These are phyloP conservation scores for Arizona elegans DNA, from an alignment of 2,113 vertebrate genomes.

Conservation along the genomic window DNA sequence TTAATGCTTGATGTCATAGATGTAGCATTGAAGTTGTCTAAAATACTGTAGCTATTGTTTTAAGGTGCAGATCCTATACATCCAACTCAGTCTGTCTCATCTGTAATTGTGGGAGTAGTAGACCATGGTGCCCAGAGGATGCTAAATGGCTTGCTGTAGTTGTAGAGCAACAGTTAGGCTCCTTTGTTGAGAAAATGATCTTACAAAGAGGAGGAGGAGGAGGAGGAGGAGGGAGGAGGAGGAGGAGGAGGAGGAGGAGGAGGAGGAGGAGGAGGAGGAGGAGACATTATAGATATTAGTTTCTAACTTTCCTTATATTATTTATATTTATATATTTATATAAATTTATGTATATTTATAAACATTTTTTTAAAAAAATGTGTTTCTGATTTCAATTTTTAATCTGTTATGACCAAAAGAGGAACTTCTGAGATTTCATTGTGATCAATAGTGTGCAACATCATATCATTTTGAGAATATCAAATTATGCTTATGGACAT, in stretches of 20 bases:
- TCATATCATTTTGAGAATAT: neutral
- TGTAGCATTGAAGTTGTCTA: neutral
- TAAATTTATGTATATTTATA: neutral
- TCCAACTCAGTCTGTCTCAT: too few relatives aligned
- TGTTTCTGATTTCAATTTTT: neutral
- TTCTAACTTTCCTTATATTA: too few relatives aligned
- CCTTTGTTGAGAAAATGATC: neutral
- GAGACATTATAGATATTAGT: too few relatives aligned
- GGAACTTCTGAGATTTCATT: neutral
- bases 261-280: too few relatives aligned
- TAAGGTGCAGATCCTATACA: too few relatives aligned
- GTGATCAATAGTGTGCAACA: neutral
- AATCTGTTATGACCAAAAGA: neutral
- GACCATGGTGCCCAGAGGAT: too few relatives aligned
- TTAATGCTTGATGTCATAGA: neutral
- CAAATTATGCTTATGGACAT: conserved; percentile 4
- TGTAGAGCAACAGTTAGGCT: neutral
- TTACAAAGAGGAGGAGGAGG: neutral
- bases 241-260: too few relatives aligned
- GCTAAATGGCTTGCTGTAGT: too few relatives aligned
- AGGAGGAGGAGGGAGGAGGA: too few relatives aligned
- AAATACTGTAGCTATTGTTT: neutral
- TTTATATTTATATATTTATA: too few relatives aligned
- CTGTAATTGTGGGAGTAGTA: too few relatives aligned
- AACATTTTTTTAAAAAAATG: too few relatives aligned